Conservation (phyloP, 2,888 invertebrate species). For the Eucriotettix oculatus region DNA sequence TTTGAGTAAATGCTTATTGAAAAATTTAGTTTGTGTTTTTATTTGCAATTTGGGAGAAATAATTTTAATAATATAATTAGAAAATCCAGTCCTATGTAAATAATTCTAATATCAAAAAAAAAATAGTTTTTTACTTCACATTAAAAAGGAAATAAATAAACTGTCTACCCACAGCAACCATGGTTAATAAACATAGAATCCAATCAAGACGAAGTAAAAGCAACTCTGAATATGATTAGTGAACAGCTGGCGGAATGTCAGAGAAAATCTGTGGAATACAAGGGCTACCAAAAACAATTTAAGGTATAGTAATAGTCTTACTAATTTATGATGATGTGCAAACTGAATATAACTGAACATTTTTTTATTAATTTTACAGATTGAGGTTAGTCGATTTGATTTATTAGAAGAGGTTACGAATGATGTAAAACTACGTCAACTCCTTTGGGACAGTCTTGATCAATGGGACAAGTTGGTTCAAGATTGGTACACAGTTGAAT, state of each 20-base stretch:
- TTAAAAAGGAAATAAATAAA: too few relatives aligned
- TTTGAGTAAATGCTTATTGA: too few relatives aligned
- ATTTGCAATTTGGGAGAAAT: too few relatives aligned
- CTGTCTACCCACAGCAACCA: conserved; percentile 43
- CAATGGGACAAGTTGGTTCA: conserved; percentile 52
- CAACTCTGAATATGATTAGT: conserved; percentile 43
- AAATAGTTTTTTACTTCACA: too few relatives aligned
- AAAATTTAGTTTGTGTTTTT: too few relatives aligned
- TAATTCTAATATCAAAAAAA: too few relatives aligned
- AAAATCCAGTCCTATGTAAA: too few relatives aligned
- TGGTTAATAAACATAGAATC: conserved; percentile 59
- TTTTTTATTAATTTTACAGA: conserved; percentile 26
- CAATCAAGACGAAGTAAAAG: conserved; percentile 45
- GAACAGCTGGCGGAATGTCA: conserved; percentile 45
- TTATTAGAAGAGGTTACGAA: conserved; percentile 61
- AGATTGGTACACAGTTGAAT: conserved; percentile 48
- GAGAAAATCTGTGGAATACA: conserved; percentile 53
- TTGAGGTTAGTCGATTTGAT: conserved; percentile 70
- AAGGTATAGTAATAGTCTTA: conserved; percentile 39
- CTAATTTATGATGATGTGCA: not conserved
- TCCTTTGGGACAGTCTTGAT: conserved; percentile 62
- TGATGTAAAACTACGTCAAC: conserved; percentile 61
- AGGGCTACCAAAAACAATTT: conserved; percentile 69
- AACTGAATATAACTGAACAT: not conserved
- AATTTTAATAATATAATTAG: too few relatives aligned